These are phyloP conservation scores for Varecia variegata DNA, from an alignment of 2,797 vertebrate species.

Conservation along the genomic window DNA sequence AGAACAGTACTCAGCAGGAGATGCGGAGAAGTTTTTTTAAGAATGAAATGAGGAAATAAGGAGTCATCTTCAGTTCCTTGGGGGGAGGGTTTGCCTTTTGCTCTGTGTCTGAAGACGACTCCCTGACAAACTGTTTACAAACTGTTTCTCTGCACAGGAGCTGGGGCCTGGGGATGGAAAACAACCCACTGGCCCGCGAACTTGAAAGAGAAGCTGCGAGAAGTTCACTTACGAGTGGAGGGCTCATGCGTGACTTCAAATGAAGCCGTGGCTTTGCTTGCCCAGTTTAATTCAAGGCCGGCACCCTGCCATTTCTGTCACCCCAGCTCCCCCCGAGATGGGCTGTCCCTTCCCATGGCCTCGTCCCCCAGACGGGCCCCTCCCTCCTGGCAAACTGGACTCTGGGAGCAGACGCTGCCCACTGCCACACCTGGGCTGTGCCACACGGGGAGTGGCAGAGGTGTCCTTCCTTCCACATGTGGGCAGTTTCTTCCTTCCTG, in stretches of 20 bases:
- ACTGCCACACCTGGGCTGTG: rapidly evolving
- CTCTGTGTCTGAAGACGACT: background rate
- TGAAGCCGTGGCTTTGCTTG: background rate
- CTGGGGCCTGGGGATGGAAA: rapidly evolving
- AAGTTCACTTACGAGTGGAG: rapidly evolving
- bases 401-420: rapidly evolving
- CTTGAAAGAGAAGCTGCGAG: background rate
- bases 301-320: rapidly evolving
- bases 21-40: background rate
- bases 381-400: background rate
- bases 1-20: background rate
- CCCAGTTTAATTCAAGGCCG: background rate
- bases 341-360: background rate
- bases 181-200: rapidly evolving
- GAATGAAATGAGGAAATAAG: background rate
- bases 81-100: rapidly evolving
- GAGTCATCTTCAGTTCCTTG: rapidly evolving
- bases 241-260: rapidly evolving
- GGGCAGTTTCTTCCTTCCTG: background rate
- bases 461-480: background rate
- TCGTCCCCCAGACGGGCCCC: background rate
- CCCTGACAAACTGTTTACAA: too few species aligned
- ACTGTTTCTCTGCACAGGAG: background rate
- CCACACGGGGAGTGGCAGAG: rapidly evolving
- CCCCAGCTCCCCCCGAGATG: background rate